These are phyloP conservation scores for Tetropium fuscum DNA, from an alignment of 2,888 invertebrate species.

Conservation along the genomic window DNA sequence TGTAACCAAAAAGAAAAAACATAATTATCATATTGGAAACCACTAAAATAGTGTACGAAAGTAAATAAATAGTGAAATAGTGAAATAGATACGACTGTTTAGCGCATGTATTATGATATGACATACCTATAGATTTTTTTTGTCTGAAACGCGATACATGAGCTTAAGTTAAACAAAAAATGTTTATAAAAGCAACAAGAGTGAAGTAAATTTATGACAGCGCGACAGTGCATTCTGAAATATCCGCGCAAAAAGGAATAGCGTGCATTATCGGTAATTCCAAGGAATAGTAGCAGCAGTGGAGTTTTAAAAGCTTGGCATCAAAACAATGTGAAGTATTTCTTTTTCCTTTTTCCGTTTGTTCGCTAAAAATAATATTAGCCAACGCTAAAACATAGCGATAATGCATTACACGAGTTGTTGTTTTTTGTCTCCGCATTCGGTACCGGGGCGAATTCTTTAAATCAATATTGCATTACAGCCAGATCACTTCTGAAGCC, in stretches of 20 bases:
- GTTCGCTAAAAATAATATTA: slow-evolving; percentile 64
- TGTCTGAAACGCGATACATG: too few species aligned
- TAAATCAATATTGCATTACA: slow-evolving; percentile 59
- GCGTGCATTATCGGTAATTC: slow-evolving; percentile 42
- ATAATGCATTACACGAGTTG: slow-evolving; percentile 58
- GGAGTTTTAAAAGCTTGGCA: slow-evolving; percentile 60
- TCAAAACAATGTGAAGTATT: slow-evolving; percentile 61
- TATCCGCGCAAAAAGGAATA: slow-evolving; percentile 30
- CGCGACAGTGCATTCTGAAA: slow-evolving; percentile 30
- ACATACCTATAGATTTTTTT: too few species aligned
- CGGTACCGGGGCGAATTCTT: slow-evolving; percentile 53
- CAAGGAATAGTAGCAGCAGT: slow-evolving; percentile 36
- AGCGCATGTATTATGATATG: too few species aligned
- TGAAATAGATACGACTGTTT: too few species aligned
- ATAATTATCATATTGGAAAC: too few species aligned
- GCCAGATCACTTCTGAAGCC: slow-evolving; percentile 38
- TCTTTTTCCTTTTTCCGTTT: slow-evolving; percentile 55
- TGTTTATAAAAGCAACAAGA: too few species aligned
- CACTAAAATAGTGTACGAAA: too few species aligned
- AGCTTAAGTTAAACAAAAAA: too few species aligned
- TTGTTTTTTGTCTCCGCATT: slow-evolving; percentile 53
- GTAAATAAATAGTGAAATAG: too few species aligned
- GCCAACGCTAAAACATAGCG: slow-evolving; percentile 55
- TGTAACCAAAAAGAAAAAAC: too few species aligned
- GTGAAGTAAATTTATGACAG: too few species aligned